Evolutionary conservation across 2,888 invertebrate genomes (phyloP), one percentile per base, ranked within the genome.

Genomic region (Latrodectus elegans): DNA sequence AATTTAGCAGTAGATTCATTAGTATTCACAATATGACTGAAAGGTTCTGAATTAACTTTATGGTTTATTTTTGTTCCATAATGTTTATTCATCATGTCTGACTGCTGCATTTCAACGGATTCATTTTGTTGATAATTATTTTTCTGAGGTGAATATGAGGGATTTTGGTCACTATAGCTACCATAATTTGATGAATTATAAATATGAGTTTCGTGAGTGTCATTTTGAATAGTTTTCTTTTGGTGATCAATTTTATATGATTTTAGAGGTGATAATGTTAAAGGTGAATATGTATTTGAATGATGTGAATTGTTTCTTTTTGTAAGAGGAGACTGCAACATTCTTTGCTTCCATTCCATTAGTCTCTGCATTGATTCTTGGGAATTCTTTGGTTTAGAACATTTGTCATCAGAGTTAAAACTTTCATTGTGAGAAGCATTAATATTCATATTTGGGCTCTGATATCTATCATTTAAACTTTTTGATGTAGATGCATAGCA

Each of bases 331-430:
- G 96, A 96, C 92, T 97, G 97, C 90, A 97, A 93, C 97, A 97
- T 97, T 91, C 97, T 94, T 93, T 97, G 97, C 92, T 97, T 97
- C 97, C 97, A 97, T 93, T 97, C 97, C 74, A 97, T 93, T 86
- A 97, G 92, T 49, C 97, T 94, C 92, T 96, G 97, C 96, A 97
- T 97, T 12, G 97, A 97, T 92, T 97, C 97, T 93, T 68, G 79
- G 8, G 51, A 10, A 14, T 72, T 72, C 65, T 73, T 26, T 38
- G 72, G 73, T 55, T 78, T 84, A 38, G 52, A 65, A 52, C 72
- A 38, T 4, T 60, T 81, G 9, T n/a, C 22, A 15, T 38, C n/a
- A 1, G 53, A 38, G 55, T 73, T 51, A 10, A 26, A 51, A 64
- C 79, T 51, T 17, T 55, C 68, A 14, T 55, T 78, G 14, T 74